Base-by-base conservation (phyloP, 1,140 invertebrate genomes). In the Procambarus virginalis region DNA sequence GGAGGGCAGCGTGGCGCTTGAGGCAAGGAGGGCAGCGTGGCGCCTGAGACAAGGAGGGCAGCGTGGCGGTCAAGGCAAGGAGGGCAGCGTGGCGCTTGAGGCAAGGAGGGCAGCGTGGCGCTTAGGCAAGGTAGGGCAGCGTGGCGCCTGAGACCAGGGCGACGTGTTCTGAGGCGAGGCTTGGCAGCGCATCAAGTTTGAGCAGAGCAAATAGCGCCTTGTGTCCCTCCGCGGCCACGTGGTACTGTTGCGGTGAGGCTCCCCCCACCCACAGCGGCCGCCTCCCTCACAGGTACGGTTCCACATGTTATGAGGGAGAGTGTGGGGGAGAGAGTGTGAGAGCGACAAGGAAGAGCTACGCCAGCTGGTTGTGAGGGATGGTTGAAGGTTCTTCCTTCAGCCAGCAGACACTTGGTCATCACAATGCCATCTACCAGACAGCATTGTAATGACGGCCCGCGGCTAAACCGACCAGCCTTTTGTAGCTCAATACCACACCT, bases 381-480 rank as follows among this genome's bases (percentile, higher is more conserved):
- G 49, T 14, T 20, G 82, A 78, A 77, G 84, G 84, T 76, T 85
- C 84, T 51, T 76, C 58, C 51, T 49, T 85, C 84, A 85, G 84
- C 84, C 77, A 73, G 73, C 73, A 85, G 84, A 85, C 34, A 34
- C 34, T 34, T 34, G 34, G 34, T 34, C 34, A 34, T 34, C 34
- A 34, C 34, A 34, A 34, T 34, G 34, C 34, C 34, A 34, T 34
- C 34, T 34, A 34, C 34, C 34, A 34, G 34, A 34, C 34, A 1
- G 34, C 84, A 70, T 51, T 51, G 77, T 85, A 60, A 73, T 85
- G 84, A 75, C 78, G 84, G 73, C 84, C 84, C 73, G 51, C 55
- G 73, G 83, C 73, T 75, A 85, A 73, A 85, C 84, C 51, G 84
- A 82, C 70, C 70, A 73, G 68, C 51, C 84, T 85, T 85, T 85